Percentiles rank a stretch among this genome's conserved stretches.
phyloP scores from a whole-genome alignment of 2,113 vertebrate species.

The Emydura subglobosa region DNA sequence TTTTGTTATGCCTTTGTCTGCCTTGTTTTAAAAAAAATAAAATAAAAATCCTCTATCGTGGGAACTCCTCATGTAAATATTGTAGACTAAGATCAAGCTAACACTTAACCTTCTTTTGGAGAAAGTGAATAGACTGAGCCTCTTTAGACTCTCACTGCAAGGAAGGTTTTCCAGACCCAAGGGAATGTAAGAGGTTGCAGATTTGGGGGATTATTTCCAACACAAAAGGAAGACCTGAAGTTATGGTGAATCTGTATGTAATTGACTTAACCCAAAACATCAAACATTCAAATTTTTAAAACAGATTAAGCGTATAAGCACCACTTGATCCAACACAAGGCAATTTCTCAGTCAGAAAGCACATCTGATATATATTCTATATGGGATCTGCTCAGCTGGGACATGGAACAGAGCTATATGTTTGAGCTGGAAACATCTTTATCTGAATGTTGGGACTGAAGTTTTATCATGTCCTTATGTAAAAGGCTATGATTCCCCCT shows the following conservation, averaged over 20 bases:
- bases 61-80: neutral
- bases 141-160: neutral
- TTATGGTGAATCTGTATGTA: neutral
- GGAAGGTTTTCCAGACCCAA: neutral
- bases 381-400: neutral
- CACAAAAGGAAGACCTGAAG: conserved; percentile 1
- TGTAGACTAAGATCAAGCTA: neutral
- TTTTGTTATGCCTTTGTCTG: neutral
- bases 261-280: neutral
- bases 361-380: neutral
- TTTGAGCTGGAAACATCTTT: neutral
- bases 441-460: neutral
- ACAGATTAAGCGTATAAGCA: neutral
- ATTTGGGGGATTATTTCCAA: neutral
- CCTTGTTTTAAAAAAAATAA: neutral
- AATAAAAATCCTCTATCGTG: neutral
- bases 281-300: too few relatives aligned
- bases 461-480: too few relatives aligned
- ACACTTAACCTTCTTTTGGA: neutral
- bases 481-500: neutral
- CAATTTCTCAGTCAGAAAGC: neutral
- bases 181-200: neutral
- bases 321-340: neutral
- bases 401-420: neutral
- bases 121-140: neutral